A percentile compares a stretch with the other conserved stretches of the same genome.
Evolutionary conservation across 2,888 invertebrate species (phyloP).

Genomic region (Synanthedon andrenaeformis): DNA sequence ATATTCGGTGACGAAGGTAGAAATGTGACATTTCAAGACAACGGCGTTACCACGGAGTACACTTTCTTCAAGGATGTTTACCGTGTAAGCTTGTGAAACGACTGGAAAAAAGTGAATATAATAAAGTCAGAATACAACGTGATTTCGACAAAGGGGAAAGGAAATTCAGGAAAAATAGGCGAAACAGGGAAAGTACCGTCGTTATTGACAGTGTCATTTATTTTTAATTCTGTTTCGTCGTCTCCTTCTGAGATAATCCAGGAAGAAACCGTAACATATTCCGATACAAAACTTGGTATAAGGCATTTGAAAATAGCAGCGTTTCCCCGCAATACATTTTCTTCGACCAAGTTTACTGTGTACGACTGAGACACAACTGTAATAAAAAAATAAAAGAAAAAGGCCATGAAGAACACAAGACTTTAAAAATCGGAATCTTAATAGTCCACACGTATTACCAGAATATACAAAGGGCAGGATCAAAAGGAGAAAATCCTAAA

Average conservation of each 20-base stretch:
- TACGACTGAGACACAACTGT: slow-evolving; percentile 75
- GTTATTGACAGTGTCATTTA: slow-evolving; percentile 29
- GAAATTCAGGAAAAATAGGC: neutral
- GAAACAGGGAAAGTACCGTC: slow-evolving; percentile 34
- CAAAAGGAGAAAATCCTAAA: slow-evolving; percentile 2
- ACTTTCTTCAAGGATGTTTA: slow-evolving; percentile 92
- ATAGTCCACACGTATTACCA: too few species aligned
- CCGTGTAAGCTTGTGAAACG: slow-evolving; percentile 88
- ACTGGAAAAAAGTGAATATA: slow-evolving; percentile 70
- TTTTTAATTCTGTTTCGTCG: slow-evolving; percentile 42
- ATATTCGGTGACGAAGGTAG: slow-evolving; percentile 92
- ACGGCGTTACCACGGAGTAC: slow-evolving; percentile 90
- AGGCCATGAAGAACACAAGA: too few species aligned
- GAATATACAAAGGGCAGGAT: slow-evolving; percentile 4
- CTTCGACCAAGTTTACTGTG: slow-evolving; percentile 86
- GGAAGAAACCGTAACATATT: slow-evolving; percentile 83
- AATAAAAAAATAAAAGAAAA: slow-evolving; percentile 14
- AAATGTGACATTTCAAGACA: slow-evolving; percentile 92
- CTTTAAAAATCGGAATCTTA: too few species aligned
- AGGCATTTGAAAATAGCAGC: slow-evolving; percentile 84
- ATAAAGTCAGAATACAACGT: too few species aligned
- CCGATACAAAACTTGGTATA: slow-evolving; percentile 87
- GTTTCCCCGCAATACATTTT: slow-evolving; percentile 86
- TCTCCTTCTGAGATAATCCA: slow-evolving; percentile 80
- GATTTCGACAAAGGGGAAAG: neutral